Conservation (phyloP, 2,797 vertebrate species). For the Adelosebastes latens region DNA sequence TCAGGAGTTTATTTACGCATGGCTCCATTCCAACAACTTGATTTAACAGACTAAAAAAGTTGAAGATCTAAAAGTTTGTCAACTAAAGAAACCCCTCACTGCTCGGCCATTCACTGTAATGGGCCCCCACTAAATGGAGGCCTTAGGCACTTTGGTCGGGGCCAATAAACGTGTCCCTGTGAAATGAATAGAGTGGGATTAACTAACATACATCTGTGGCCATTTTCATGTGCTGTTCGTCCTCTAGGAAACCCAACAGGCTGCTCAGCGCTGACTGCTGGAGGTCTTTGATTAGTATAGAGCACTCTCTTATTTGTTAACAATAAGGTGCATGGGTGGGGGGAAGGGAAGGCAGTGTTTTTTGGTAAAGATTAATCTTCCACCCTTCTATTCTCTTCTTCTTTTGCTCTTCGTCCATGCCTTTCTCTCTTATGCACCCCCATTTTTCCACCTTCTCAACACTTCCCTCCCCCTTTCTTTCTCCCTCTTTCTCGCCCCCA, state of each 20-base stretch:
- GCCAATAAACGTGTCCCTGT: slow-evolving; percentile 70
- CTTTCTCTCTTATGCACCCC: slow-evolving; percentile 62
- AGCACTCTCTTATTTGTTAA: slow-evolving; percentile 79
- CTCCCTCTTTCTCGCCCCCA: slow-evolving; percentile 51
- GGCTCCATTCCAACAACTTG: slow-evolving; percentile 28
- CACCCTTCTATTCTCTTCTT: slow-evolving; percentile 77
- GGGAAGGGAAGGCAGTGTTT: slow-evolving; percentile 72
- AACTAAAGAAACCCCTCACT: slow-evolving; percentile 19
- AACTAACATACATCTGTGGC: slow-evolving; percentile 79
- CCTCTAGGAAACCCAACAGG: slow-evolving; percentile 75
- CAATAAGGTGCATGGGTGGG: slow-evolving; percentile 82
- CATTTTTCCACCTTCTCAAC: slow-evolving; percentile 72
- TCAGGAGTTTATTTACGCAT: neutral
- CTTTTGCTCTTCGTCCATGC: slow-evolving; percentile 65
- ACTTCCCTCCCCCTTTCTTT: slow-evolving; percentile 65
- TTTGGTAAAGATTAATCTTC: slow-evolving; percentile 86
- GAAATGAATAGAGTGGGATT: slow-evolving; percentile 74
- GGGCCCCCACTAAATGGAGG: slow-evolving; percentile 46
- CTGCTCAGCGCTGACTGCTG: slow-evolving; percentile 76
- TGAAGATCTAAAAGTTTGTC: slow-evolving; percentile 28
- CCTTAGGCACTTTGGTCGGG: slow-evolving; percentile 37
- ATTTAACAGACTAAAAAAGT: slow-evolving; percentile 26
- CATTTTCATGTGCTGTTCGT: slow-evolving; percentile 76
- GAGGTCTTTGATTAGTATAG: slow-evolving; percentile 81
- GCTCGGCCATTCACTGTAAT: slow-evolving; percentile 41